A percentile compares a stretch with the other conserved stretches of the same genome.
These are phyloP conservation scores for Pan troglodytes DNA, from an alignment of 2,113 vertebrate species.

Conservation along the genomic window NHGRI_mPanTro3-v2.1_pri NC_072409.2:40800501-40801000, in stretches of 20 bases:
- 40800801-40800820: neutral
- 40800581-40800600: conserved; percentile 3
- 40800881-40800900: neutral
- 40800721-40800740: neutral
- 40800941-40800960: neutral
- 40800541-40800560: neutral
- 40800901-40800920: neutral
- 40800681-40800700: neutral
- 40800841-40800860: neutral
- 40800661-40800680: neutral
- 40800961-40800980: neutral
- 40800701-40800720: neutral
- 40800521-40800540: neutral
- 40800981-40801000: neutral
- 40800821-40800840: neutral
- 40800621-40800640: neutral
- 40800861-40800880: neutral
- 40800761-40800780: fast-evolving
- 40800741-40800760: neutral
- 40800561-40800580: neutral
- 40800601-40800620: neutral
- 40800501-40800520: fast-evolving
- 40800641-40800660: neutral
- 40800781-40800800: neutral
- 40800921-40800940: neutral